Base-by-base conservation (phyloP, 1,140 invertebrate species). In the Homarus americanus region DNA sequence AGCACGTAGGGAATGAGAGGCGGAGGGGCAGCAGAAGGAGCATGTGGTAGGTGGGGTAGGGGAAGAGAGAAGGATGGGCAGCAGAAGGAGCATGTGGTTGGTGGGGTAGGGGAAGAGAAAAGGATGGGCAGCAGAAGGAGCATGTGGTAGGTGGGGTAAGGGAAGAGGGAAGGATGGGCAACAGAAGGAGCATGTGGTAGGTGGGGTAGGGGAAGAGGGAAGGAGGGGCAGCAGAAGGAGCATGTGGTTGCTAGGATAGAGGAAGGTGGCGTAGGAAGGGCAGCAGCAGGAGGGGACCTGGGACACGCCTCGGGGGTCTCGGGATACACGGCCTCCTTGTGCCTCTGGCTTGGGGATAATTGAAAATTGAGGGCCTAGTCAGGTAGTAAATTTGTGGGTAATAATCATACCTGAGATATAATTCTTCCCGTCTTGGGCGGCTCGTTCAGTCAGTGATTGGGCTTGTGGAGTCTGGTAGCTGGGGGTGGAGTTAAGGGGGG, bases 331-430 rank as follows among this genome's bases (percentile, higher is more conserved):
- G 32, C 49, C 44, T 28, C 41, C 78, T 20, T n/a, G 1, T 32
- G 40, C 78, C 79, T 82, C 53, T 24, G 79, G 79, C 49, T 63
- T 2, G 24, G 63, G 41, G 49, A 82, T 82, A 82, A 82, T 82
- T 82, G 79, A 82, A 82, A 82, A 82, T 82, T 58, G 49, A 82
- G 79, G 32, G 36, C n/a, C 79, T 24, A 63, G 49, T 82, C 49
- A 63, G 79, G 79, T 63, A 63, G 79, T 53, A 82, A 82, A 82
- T 82, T 82, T 34, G 49, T 36, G 49, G 79, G 49, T 63, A 63
- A 82, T 63, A 82, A 82, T 82, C 44, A 82, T 82, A 82, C 79
- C 79, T 3, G 28, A 49, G 63, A 82, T 34, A 36, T 36, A 82
- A 82, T 63, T 82, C 79, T 63, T 49, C 49, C 36, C 36, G 41